Conservation (phyloP, 2,888 invertebrate species). For the Harpalus rubripes region DNA sequence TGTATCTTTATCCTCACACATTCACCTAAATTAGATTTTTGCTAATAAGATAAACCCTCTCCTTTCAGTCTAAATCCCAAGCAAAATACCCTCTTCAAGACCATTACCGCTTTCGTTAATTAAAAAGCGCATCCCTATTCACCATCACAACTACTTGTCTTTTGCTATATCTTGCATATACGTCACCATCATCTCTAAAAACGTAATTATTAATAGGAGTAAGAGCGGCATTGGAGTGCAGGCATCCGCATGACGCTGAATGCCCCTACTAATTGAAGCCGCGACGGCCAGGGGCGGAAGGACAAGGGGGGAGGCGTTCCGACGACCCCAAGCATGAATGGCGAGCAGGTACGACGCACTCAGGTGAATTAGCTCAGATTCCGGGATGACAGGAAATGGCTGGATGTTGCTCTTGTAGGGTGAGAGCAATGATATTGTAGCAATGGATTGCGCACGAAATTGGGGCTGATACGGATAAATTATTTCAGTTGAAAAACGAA, state of each 20-base stretch:
- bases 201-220: conserved; percentile 61
- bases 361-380: conserved; percentile 47
- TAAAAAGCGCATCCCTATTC: conserved; percentile 37
- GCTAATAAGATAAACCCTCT: conserved; percentile 43
- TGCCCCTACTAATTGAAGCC: conserved; percentile 59
- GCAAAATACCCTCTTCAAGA: conserved; percentile 34
- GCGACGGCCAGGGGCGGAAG: neutral
- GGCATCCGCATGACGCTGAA: conserved; percentile 41
- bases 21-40: conserved; percentile 50
- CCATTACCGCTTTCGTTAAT: conserved; percentile 41
- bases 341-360: conserved; percentile 23
- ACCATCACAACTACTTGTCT: neutral
- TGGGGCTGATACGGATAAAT: neutral
- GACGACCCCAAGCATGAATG: conserved; percentile 25
- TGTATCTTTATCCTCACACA: neutral
- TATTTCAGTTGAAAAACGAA: no score
- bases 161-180: neutral
- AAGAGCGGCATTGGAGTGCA: conserved; percentile 57
- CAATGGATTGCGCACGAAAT: neutral
- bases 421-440: neutral
- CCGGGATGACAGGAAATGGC: conserved; percentile 31
- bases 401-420: conserved; percentile 39
- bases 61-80: conserved; percentile 22
- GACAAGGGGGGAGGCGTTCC: neutral
- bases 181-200: conserved; percentile 14